A percentile compares a stretch with the other conserved stretches of the same genome.
Evolutionary conservation across 2,888 invertebrate species (phyloP).

Genomic region (Lacanobia oleracea): DNA sequence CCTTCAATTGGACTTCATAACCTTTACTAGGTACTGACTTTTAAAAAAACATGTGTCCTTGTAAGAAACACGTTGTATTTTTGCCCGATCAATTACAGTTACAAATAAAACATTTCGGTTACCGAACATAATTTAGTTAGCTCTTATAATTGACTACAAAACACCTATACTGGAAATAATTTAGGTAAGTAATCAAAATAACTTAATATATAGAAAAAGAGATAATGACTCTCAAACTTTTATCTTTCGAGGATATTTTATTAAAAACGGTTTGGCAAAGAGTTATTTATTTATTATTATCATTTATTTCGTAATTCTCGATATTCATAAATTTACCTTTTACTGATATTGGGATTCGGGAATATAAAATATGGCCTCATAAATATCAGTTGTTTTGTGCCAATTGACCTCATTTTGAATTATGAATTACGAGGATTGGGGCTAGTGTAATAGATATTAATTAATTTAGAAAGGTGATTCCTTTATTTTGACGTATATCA

Average conservation of each 20-base stretch:
- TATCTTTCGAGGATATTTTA: constrained; percentile 18
- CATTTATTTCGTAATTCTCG: constrained; percentile 11
- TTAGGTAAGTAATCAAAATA: not conserved
- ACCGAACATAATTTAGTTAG: not conserved
- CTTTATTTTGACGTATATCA: not conserved
- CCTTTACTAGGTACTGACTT: not conserved
- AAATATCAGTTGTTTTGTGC: constrained; percentile 19
- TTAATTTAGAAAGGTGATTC: not conserved
- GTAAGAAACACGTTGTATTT: not conserved
- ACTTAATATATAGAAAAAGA: not conserved
- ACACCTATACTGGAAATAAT: not conserved
- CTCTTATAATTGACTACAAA: constrained; percentile 1
- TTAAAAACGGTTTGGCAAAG: constrained; percentile 18
- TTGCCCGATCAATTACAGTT: not conserved
- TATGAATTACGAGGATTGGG: constrained; percentile 7
- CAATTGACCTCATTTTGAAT: constrained; percentile 6
- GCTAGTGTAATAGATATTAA: not conserved
- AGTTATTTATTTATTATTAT: constrained; percentile 28
- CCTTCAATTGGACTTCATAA: too few relatives aligned
- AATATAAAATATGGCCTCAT: constrained; percentile 30
- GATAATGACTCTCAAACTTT: constrained; percentile 21
- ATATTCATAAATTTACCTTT: constrained; percentile 29
- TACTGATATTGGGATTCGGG: constrained; percentile 14
- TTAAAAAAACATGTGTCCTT: not conserved
- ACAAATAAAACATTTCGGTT: constrained; percentile 8